Percentiles rank a stretch among this genome's conserved stretches.
Evolutionary conservation across 2,113 vertebrate species (phyloP).

Genomic region (Saccopteryx bilineata): DNA sequence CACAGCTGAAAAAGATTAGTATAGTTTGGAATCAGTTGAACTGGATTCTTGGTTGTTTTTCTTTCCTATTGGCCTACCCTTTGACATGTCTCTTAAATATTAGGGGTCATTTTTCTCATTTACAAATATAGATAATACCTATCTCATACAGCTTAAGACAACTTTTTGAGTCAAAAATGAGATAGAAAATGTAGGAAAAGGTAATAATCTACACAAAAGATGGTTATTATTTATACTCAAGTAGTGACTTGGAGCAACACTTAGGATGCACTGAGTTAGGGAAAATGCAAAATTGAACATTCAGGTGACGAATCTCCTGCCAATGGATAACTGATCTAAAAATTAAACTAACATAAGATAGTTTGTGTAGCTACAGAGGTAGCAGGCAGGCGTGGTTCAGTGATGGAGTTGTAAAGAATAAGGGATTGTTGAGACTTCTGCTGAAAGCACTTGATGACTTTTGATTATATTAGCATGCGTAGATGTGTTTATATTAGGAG

Average conservation of each 20-base stretch:
- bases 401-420: neutral
- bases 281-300: neutral
- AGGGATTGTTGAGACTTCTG: neutral
- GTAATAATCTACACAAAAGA: neutral
- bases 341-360: neutral
- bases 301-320: neutral
- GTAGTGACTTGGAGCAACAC: neutral
- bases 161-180: neutral
- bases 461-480: conserved; percentile 33
- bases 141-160: neutral
- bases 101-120: neutral
- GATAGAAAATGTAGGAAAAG: neutral
- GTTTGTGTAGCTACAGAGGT: neutral
- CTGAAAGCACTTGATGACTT: neutral
- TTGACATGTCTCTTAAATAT: neutral
- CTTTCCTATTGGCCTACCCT: neutral
- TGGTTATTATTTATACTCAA: neutral
- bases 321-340: neutral
- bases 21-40: neutral
- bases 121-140: neutral
- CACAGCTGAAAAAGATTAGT: neutral
- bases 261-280: conserved; percentile 16
- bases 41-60: neutral
- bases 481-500: conserved; percentile 1
- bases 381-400: neutral